These are phyloP conservation scores for Poeciliopsis paucimaculata DNA, from an alignment of 2,797 vertebrate species.

Conservation along the genomic window DNA sequence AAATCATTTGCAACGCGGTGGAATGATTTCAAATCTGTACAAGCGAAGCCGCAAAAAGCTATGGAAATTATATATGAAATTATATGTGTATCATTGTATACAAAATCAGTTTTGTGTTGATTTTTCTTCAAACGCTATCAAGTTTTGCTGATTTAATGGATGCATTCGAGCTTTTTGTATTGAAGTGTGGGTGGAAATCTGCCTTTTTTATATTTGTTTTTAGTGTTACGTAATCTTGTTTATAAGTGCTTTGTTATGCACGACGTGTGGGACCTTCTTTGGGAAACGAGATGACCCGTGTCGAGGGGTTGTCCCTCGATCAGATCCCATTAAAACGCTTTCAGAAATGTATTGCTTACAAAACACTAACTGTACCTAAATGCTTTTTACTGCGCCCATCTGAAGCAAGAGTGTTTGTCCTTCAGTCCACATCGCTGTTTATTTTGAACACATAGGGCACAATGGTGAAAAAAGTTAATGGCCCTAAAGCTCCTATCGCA, in stretches of 20 bases:
- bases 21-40: background rate
- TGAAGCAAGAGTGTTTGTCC: background rate
- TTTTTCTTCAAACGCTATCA: background rate
- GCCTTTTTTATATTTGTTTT: conserved; percentile 1
- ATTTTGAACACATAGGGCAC: background rate
- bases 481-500: background rate
- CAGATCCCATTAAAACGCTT: background rate
- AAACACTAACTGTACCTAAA: background rate
- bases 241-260: conserved; percentile 1
- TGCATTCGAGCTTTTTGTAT: background rate
- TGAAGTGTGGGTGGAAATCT: conserved; percentile 2
- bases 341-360: conserved; percentile 2
- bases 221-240: background rate
- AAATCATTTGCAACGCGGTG: background rate
- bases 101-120: background rate
- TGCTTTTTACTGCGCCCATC: background rate
- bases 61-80: background rate
- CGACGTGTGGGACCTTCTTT: background rate
- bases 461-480: background rate
- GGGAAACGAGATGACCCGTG: background rate
- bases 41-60: background rate
- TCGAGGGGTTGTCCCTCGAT: background rate
- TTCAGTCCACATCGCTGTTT: background rate
- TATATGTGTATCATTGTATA: too few species aligned
- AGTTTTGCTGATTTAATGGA: background rate